Conservation (phyloP, 2,797 vertebrate genomes). For the Staurois parvus region DNA sequence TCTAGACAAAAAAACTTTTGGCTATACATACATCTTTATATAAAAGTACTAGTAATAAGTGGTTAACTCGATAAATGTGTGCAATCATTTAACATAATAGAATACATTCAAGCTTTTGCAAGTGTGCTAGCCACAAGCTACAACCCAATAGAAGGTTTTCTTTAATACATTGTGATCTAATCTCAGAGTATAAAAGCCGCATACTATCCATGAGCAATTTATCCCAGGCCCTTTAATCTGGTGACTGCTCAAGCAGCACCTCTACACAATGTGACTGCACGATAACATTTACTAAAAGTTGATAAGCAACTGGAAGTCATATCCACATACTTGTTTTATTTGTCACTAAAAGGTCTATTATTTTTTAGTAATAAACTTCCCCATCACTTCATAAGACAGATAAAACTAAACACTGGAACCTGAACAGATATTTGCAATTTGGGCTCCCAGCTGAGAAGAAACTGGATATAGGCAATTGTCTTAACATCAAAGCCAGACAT, state of each 20-base stretch:
- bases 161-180: too few species aligned
- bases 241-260: background rate
- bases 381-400: background rate
- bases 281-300: background rate
- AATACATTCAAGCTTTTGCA: too few species aligned
- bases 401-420: background rate
- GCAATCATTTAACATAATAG: too few species aligned
- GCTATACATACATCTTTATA: too few species aligned
- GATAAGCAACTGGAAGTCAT: background rate
- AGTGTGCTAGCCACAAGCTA: too few species aligned
- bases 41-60: too few species aligned
- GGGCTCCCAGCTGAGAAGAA: constrained; percentile 1
- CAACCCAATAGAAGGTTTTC: too few species aligned
- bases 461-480: constrained; percentile 5
- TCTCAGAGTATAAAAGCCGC: too few species aligned
- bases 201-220: too few species aligned
- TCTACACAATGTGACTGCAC: background rate
- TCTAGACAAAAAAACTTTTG: too few species aligned
- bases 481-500: constrained; percentile 13
- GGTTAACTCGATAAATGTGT: too few species aligned
- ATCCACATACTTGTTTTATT: background rate
- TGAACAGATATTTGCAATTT: background rate
- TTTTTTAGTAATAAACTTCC: background rate
- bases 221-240: background rate
- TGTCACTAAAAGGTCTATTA: background rate